Conservation (phyloP, 2,888 invertebrate genomes). For the Oligia strigilis region DNA sequence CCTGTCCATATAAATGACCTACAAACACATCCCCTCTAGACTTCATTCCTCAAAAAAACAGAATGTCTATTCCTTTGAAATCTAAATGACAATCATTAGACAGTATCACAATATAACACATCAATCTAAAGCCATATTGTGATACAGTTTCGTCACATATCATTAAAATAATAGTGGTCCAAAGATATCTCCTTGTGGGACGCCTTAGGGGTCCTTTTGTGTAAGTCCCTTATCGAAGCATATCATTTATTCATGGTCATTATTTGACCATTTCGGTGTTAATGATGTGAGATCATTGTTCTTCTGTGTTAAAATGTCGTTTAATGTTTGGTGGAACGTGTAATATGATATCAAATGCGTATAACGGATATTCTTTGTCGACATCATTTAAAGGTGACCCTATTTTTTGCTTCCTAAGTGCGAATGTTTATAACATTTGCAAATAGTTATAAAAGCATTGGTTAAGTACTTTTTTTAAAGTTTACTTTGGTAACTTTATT, state of each 20-base stretch:
- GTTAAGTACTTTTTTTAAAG: background rate
- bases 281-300: slow-evolving; percentile 89
- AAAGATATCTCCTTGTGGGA: slow-evolving; percentile 79
- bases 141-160: slow-evolving; percentile 87
- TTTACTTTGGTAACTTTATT: background rate
- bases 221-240: slow-evolving; percentile 84
- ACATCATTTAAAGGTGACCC: slow-evolving; percentile 63
- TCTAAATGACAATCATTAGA: slow-evolving; percentile 69
- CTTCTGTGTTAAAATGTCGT: slow-evolving; percentile 83
- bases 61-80: slow-evolving; percentile 62
- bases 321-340: slow-evolving; percentile 85
- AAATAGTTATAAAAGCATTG: slow-evolving; percentile 17
- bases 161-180: slow-evolving; percentile 85
- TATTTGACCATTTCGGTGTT: slow-evolving; percentile 90
- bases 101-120: slow-evolving; percentile 67
- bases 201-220: slow-evolving; percentile 83
- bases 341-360: slow-evolving; percentile 86
- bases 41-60: slow-evolving; percentile 52
- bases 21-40: slow-evolving; percentile 57
- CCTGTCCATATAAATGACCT: slow-evolving; percentile 53
- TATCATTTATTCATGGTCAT: slow-evolving; percentile 90
- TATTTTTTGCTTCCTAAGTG: slow-evolving; percentile 64
- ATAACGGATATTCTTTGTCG: slow-evolving; percentile 81
- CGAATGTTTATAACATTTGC: background rate
- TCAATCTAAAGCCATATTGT: slow-evolving; percentile 74